phyloP scores from a whole-genome alignment of 2,888 invertebrate species.

The Eupithecia dodoneata region DNA sequence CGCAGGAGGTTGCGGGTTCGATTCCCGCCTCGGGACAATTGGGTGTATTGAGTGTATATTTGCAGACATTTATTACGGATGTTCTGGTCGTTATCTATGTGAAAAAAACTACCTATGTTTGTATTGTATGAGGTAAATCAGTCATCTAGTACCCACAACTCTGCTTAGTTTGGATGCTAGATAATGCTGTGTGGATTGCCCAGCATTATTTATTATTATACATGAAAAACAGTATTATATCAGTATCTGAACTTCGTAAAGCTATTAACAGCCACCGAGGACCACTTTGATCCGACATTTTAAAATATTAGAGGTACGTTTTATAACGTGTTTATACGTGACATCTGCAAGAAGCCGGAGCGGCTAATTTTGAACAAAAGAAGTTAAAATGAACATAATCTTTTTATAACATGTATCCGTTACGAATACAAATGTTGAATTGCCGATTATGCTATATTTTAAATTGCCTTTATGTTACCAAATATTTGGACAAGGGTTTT shows the following conservation, averaged over 20 bases:
- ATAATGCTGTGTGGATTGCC: no score
- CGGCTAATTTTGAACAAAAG: constrained; percentile 77
- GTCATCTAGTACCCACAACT: no score
- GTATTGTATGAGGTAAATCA: no score
- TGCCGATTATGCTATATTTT: constrained; percentile 79
- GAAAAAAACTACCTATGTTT: no score
- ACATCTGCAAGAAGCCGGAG: constrained; percentile 66
- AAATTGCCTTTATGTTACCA: constrained; percentile 81
- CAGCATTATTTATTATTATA: no score
- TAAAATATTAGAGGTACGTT: constrained; percentile 76
- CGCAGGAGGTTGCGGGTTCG: no score
- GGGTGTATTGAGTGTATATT: no score
- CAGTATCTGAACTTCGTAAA: not conserved
- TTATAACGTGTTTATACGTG: constrained; percentile 78
- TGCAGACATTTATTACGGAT: no score
- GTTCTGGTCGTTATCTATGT: no score
- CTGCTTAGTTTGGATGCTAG: no score
- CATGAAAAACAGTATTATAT: not conserved
- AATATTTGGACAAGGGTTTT: constrained; percentile 83
- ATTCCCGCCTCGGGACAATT: no score
- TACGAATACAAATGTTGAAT: constrained; percentile 75
- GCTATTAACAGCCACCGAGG: not conserved
- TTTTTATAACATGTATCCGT: constrained; percentile 74
- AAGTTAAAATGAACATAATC: constrained; percentile 77
- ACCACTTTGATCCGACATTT: constrained; percentile 52